Conservation (phyloP, 1,140 invertebrate species). For the Neotoxoptera formosana region DNA sequence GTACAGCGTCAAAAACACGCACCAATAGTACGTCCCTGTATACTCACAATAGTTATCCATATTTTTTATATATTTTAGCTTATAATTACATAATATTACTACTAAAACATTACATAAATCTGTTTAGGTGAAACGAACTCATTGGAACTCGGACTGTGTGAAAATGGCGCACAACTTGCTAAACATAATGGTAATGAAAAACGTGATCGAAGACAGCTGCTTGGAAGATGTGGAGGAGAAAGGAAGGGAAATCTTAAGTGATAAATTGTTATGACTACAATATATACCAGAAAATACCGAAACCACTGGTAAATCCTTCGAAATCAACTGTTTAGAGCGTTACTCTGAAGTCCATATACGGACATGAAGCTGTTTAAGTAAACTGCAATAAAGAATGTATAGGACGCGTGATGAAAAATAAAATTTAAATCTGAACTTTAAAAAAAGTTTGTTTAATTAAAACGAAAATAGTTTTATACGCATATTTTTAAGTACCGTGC, state of each 20-base stretch:
- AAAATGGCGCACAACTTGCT: not conserved
- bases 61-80: not conserved
- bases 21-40: too few relatives aligned
- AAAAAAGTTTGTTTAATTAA: constrained; percentile 7
- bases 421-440: not conserved
- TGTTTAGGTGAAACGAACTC: not conserved
- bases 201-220: not conserved
- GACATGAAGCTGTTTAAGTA: too few relatives aligned
- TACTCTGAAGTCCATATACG: not conserved
- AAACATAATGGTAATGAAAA: not conserved
- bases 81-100: not conserved
- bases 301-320: not conserved
- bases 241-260: not conserved
- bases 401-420: not conserved
- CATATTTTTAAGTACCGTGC: not conserved
- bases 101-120: not conserved
- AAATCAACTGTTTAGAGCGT: constrained; percentile 2
- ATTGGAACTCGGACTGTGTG: constrained; percentile 15
- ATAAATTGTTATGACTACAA: not conserved
- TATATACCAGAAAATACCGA: not conserved
- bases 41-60: not conserved
- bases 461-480: constrained; percentile 11
- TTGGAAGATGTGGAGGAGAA: not conserved
- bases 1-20: too few relatives aligned
- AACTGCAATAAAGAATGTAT: not conserved